Evolutionary conservation across 2,888 invertebrate genomes (phyloP), one percentile per base, ranked within the genome.

Genomic region (Tenthredo scrophulariae): DNA sequence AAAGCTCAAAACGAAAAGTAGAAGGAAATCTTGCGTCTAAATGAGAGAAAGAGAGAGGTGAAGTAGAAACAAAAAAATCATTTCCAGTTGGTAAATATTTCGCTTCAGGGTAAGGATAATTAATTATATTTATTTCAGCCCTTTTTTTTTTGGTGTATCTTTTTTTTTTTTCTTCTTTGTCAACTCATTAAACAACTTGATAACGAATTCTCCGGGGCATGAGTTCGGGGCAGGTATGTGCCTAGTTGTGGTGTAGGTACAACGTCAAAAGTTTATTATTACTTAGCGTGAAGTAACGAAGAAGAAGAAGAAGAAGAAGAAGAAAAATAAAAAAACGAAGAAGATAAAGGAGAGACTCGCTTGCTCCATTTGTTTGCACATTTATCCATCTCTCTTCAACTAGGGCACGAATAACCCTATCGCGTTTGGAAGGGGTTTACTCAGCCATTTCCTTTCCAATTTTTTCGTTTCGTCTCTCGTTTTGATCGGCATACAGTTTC

Each of bases 201-300:
- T 90, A 89, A 89, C 86, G 88, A 89, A 90, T 90, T 90, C 89
- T 85, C 87, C 84, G 85, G 86, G 70, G 72, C 18, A 46, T 18
- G 5, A 26, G 18, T 33, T 54, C 6, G 50, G 33, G 33, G 10
- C n/a, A 15, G 29, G 9, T 79, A 33, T 37, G 40, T 18, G 22
- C 40, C 72, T n/a, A n/a, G 18, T 72, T 72, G n/a, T 72, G 43
- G 43, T 40, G 72, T 22, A 18, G 37, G 54, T n/a, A n/a, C 33
- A 37, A 46, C 15, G 84, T 65, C 84, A 80, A 58, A 43, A 89
- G 88, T 89, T 90, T 90, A 90, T 90, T 90, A 88, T 89, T 88
- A 88, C 87, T 88, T 87, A 85, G 86, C 87, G 46, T 54, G 72
- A 87, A 86, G n/a, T n/a, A n/a, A n/a, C n/a, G 82, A 77, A 40